Evolutionary conservation across 2,888 invertebrate genomes (phyloP).

Genomic region (Siphlonurus alternatus): DNA sequence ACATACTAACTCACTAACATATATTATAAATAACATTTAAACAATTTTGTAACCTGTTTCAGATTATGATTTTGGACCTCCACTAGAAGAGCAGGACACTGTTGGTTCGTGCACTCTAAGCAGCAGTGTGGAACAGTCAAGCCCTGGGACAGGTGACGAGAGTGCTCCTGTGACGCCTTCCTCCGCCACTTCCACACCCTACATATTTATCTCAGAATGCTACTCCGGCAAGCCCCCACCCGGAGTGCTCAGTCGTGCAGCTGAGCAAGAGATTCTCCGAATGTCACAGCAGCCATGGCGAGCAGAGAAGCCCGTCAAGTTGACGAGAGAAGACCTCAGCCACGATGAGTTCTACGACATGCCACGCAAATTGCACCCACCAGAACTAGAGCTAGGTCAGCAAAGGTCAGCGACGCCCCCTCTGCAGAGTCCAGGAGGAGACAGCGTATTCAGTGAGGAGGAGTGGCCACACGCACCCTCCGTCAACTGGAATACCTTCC

Average conservation of each 20-base stretch:
- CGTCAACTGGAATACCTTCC: constrained; percentile 33
- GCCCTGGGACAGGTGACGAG: background rate
- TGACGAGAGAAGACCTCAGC: background rate
- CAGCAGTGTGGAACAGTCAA: background rate
- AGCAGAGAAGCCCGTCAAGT: background rate
- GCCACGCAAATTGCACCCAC: constrained; percentile 18
- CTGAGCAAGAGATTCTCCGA: background rate
- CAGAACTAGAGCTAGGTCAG: constrained; percentile 16
- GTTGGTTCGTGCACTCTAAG: background rate
- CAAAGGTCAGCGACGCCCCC: constrained; percentile 27
- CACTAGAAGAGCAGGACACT: constrained; percentile 9
- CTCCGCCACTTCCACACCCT: constrained; percentile 53
- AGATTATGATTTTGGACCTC: constrained; percentile 13
- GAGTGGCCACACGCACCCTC: constrained; percentile 32
- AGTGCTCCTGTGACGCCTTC: constrained; percentile 9
- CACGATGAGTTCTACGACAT: constrained; percentile 20
- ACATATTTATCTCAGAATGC: constrained; percentile 86
- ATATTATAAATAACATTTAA: no score
- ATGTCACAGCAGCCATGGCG: background rate
- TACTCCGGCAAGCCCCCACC: constrained; percentile 47
- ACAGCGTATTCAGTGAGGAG: constrained; percentile 45
- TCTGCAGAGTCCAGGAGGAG: constrained; percentile 42
- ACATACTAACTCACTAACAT: no score
- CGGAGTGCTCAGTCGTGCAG: background rate
- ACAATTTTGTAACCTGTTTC: background rate